Evolutionary conservation across 1,140 invertebrate species (phyloP).

Genomic region (honey bee (Apis mellifera)): Amel_HAv3.1 CM009931.2:20651001-20651500

Average conservation of each 20-base stretch:
- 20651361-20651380: background rate
- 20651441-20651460: constrained; percentile 33
- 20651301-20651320: constrained; percentile 30
- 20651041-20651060: constrained; percentile 59
- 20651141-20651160: constrained; percentile 69
- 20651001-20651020: constrained; percentile 28
- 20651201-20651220: constrained; percentile 36
- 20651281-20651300: background rate
- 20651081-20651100: background rate
- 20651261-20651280: background rate
- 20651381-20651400: background rate
- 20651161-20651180: constrained; percentile 42
- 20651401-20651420: background rate
- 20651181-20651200: constrained; percentile 65
- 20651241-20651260: constrained; percentile 5
- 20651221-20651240: constrained; percentile 1
- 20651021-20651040: constrained; percentile 58
- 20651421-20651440: background rate
- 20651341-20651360: background rate
- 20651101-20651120: constrained; percentile 1
- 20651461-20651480: constrained; percentile 49
- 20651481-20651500: constrained; percentile 66
- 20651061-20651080: constrained; percentile 54
- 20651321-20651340: constrained; percentile 17
- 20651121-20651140: constrained; percentile 55